Base-by-base conservation (phyloP, 1,140 invertebrate genomes). In the Aporrectodea caliginosa region DNA sequence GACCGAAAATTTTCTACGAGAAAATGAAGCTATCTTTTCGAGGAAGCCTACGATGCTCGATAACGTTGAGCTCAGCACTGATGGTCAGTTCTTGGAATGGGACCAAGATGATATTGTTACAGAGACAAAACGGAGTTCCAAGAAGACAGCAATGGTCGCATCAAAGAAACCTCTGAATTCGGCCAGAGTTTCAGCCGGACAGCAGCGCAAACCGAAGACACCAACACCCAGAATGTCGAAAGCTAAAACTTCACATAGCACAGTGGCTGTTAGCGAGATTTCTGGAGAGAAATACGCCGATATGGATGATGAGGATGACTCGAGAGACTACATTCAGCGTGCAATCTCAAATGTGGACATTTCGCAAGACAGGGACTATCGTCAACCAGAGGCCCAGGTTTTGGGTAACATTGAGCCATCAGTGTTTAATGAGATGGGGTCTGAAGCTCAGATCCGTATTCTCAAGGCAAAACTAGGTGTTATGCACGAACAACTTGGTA, bases 381-480 rank as follows among this genome's bases (percentile, higher is more conserved):
- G 80, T 31, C 31, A 2, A 32, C 68, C 0, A 69, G 35, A 1
- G 78, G 79, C 30, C 79, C 83, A 71, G 80, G 83, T 22, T 82
- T 85, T 70, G 22, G 84, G 86, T 76, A 85, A 86, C 78, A 76
- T 87, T 14, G 35, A 87, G 16, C 86, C 86, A 68, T 82, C 84
- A 16, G 84, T 82, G 70, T 85, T 85, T 2, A 81, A 81, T 68
- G 87, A 87, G 79, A 87, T 88, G 85, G 86, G 86, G 16, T 33
- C 83, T 87, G 87, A 88, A 81, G 87, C 86, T 12, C 86, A 86
- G 35, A 87, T 88, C n/a, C 76, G 87, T 30, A 88, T 88, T 81
- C 81, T 88, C 71, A 88, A 88, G 78, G 87, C 87, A 14, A 88
- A 88, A 78, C 76, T 88, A 27, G 75, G 86, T 69, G 87, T 88